phyloP scores from a whole-genome alignment of 2,113 vertebrate species.

The Poecilia latipinna region DNA sequence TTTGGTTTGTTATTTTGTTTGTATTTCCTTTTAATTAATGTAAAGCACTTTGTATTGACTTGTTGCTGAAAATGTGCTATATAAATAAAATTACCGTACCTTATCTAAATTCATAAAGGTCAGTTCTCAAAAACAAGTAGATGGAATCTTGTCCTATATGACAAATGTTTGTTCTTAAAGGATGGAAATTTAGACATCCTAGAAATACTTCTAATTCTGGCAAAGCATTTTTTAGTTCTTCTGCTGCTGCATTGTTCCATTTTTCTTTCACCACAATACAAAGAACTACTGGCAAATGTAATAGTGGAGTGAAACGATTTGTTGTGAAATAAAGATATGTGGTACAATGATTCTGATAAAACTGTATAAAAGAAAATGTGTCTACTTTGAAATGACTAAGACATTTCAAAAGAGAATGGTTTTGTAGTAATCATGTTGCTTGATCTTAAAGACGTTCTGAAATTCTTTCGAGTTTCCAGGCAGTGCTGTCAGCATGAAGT shows the following conservation, averaged over 20 bases:
- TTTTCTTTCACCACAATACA: neutral
- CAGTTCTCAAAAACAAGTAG: too few species aligned
- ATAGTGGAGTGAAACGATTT: neutral
- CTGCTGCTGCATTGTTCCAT: neutral
- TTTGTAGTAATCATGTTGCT: constrained; percentile 56
- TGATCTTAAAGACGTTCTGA: constrained; percentile 57
- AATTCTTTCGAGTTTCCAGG: constrained; percentile 64
- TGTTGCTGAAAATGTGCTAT: too few species aligned
- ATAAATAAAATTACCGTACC: too few species aligned
- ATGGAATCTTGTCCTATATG: too few species aligned
- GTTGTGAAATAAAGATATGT: neutral
- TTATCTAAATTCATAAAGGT: too few species aligned
- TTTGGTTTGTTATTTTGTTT: too few species aligned
- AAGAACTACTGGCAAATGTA: neutral
- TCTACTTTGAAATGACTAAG: constrained; percentile 25
- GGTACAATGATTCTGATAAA: constrained; percentile 6
- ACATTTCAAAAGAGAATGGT: constrained; percentile 23
- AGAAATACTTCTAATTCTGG: neutral
- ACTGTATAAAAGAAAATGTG: neutral
- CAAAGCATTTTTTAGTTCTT: neutral
- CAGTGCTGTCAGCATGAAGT: constrained; percentile 68
- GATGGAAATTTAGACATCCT: too few species aligned
- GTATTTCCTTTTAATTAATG: too few species aligned
- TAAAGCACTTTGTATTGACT: too few species aligned
- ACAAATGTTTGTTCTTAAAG: too few species aligned